These are phyloP conservation scores for Drosophila fungiperda DNA, from an alignment of 2,888 invertebrate genomes.

Conservation along the genomic window DNA sequence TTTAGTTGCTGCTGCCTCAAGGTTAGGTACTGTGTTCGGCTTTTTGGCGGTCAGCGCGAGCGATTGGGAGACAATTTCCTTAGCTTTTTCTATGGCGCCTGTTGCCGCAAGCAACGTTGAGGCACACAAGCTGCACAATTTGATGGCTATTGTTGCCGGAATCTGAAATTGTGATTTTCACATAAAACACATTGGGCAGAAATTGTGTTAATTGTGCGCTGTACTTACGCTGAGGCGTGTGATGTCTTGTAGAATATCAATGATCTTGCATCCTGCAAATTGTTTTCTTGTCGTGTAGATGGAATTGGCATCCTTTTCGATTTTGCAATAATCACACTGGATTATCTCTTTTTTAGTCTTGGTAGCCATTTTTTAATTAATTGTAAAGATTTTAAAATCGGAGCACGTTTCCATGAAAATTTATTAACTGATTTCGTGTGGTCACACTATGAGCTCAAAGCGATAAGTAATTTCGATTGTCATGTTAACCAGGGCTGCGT, in stretches of 20 bases:
- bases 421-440: not conserved
- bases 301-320: constrained; percentile 21
- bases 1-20: not conserved
- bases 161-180: constrained; percentile 28
- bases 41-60: not conserved
- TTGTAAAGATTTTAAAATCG: not conserved
- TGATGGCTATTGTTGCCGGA: constrained; percentile 29
- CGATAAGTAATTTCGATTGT: not conserved
- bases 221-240: constrained; percentile 52
- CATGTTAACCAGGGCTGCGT: constrained; percentile 8
- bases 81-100: constrained; percentile 19
- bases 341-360: constrained; percentile 17
- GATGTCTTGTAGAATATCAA: constrained; percentile 47
- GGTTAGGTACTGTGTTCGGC: not conserved
- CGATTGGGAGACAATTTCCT: constrained; percentile 22
- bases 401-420: constrained; percentile 23
- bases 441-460: constrained; percentile 3
- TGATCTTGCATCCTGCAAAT: constrained; percentile 48
- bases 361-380: constrained; percentile 23
- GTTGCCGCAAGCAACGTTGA: constrained; percentile 34
- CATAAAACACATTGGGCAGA: not conserved
- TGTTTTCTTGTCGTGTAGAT: constrained; percentile 39
- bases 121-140: constrained; percentile 51
- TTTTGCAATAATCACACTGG: constrained; percentile 48
- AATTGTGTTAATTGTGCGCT: constrained; percentile 8